phyloP scores from a whole-genome alignment of 2,113 vertebrate genomes.

The Hystrix cristata region DNA sequence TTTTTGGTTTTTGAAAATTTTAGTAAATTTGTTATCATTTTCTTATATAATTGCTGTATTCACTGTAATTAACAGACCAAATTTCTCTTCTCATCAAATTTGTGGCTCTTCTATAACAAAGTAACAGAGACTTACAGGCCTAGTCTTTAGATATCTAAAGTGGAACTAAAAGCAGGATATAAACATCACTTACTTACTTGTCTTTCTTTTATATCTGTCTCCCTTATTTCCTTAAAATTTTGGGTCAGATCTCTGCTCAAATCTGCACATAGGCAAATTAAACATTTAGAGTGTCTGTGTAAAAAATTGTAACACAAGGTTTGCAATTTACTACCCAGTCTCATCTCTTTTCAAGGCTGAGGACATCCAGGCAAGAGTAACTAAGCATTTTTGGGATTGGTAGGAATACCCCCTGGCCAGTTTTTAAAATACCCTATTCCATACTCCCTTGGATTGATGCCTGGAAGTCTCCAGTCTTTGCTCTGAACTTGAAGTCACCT shows the following conservation, averaged over 20 bases:
- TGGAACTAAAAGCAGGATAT: neutral
- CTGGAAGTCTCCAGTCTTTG: neutral
- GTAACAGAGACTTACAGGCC: neutral
- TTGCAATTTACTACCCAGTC: neutral
- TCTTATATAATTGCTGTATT: neutral
- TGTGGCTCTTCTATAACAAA: neutral
- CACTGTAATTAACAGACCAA: neutral
- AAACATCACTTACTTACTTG: neutral
- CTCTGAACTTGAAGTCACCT: neutral
- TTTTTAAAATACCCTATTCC: neutral
- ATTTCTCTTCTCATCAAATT: neutral
- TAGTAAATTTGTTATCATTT: neutral
- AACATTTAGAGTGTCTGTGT: neutral
- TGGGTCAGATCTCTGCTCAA: neutral
- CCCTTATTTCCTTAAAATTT: neutral
- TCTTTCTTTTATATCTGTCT: neutral
- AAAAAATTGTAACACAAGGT: neutral
- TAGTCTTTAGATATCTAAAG: neutral
- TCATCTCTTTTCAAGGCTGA: neutral
- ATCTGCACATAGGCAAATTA: neutral
- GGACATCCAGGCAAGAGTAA: neutral
- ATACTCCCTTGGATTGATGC: neutral
- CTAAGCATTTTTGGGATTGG: neutral
- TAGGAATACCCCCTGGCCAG: neutral
- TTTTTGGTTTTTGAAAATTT: neutral